Evolutionary conservation across 2,888 invertebrate genomes (phyloP).

Genomic region (Sepiola atlantica): DNA sequence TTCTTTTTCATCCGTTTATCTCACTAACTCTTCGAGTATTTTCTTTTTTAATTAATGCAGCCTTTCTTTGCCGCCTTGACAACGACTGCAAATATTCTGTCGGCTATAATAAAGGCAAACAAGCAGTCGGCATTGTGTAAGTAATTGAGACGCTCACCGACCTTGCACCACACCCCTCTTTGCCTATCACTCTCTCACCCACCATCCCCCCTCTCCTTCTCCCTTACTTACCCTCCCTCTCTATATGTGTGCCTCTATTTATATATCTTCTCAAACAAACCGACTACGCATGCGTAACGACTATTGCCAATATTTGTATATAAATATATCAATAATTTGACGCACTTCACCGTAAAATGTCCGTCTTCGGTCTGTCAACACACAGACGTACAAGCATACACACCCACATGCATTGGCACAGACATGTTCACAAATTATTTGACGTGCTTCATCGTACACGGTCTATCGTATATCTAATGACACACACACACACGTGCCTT

Average conservation of each 20-base stretch:
- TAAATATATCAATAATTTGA: slow-evolving; percentile 11
- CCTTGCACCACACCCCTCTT: not conserved
- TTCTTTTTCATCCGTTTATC: too few relatives aligned
- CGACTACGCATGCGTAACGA: not conserved
- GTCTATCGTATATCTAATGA: too few relatives aligned
- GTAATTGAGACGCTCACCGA: not conserved
- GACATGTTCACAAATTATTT: not conserved
- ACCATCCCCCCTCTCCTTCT: too few relatives aligned
- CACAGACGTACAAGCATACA: not conserved
- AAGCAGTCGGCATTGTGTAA: not conserved
- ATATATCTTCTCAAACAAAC: not conserved
- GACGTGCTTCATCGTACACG: too few relatives aligned
- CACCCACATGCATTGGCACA: not conserved
- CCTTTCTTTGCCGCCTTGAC: not conserved
- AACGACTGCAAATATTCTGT: not conserved
- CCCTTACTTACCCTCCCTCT: too few relatives aligned
- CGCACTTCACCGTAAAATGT: not conserved
- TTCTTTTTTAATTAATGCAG: not conserved
- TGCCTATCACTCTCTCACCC: too few relatives aligned
- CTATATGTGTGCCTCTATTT: too few relatives aligned
- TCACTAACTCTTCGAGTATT: not conserved
- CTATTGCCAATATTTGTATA: not conserved
- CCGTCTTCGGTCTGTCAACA: not conserved
- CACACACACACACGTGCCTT: too few relatives aligned
- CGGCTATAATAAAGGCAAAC: not conserved